These are phyloP conservation scores for Lophura nycthemera DNA, from an alignment of 2,113 vertebrate species.

Conservation along the genomic window DNA sequence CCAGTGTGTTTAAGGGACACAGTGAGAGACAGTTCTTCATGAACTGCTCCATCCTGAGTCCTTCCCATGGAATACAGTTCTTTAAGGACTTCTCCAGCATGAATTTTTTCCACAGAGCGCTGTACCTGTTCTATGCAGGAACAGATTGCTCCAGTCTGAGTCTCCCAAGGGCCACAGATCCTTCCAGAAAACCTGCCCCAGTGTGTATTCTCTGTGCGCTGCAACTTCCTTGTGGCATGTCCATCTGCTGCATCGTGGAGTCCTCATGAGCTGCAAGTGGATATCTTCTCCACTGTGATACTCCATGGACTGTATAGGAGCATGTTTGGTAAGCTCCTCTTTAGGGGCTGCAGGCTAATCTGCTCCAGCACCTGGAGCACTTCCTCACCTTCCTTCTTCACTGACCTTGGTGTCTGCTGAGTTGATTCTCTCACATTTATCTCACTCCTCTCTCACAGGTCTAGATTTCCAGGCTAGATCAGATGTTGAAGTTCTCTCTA, in stretches of 20 bases:
- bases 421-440: background rate
- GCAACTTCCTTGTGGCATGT: background rate
- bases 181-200: background rate
- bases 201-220: background rate
- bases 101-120: background rate
- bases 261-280: background rate
- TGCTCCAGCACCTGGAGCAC: background rate
- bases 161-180: background rate
- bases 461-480: background rate
- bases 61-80: background rate
- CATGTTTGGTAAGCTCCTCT: background rate
- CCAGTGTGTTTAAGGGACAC: background rate
- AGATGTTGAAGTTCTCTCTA: background rate
- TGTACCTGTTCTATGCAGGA: background rate
- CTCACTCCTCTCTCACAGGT: background rate
- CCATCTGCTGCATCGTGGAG: background rate
- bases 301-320: background rate
- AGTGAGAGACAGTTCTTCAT: background rate
- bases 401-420: background rate
- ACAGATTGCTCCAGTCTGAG: background rate
- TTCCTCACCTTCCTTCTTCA: background rate
- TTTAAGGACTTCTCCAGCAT: background rate
- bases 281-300: background rate
- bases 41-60: background rate
- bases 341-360: background rate